Conservation (phyloP, 2,113 vertebrate genomes). For the Alethe castanea region DNA sequence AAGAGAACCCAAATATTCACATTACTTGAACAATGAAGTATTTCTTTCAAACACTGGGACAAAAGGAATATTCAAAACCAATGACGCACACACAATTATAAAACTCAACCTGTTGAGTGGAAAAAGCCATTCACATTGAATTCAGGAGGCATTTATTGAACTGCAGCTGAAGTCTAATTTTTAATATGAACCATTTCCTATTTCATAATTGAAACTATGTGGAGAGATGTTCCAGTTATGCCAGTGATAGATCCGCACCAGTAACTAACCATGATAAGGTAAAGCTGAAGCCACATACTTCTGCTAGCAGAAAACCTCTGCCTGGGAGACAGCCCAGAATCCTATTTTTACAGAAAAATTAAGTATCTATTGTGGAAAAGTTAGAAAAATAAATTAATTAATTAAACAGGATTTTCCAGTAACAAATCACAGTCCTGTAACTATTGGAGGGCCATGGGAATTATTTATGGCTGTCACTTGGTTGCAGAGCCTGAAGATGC, state of each 20-base stretch:
- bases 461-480: not conserved
- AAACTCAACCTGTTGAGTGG: not conserved
- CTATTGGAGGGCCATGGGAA: not conserved
- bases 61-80: not conserved
- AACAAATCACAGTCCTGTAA: not conserved
- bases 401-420: not conserved
- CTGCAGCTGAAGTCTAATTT: not conserved
- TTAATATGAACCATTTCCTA: not conserved
- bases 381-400: not conserved
- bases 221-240: not conserved
- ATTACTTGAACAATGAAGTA: not conserved
- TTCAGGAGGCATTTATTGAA: not conserved
- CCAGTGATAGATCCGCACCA: not conserved
- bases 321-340: slow-evolving; percentile 11
- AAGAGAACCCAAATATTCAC: not conserved
- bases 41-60: not conserved
- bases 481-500: not conserved
- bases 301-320: not conserved
- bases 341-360: not conserved
- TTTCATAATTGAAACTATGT: slow-evolving; percentile 16
- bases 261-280: slow-evolving; percentile 10
- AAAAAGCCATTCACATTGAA: not conserved
- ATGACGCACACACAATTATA: not conserved
- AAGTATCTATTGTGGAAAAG: accelerated
- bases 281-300: not conserved